Evolutionary conservation across 2,888 invertebrate genomes (phyloP), one percentile per base, ranked within the genome.

Genomic region (Apodemia hepburni): DNA sequence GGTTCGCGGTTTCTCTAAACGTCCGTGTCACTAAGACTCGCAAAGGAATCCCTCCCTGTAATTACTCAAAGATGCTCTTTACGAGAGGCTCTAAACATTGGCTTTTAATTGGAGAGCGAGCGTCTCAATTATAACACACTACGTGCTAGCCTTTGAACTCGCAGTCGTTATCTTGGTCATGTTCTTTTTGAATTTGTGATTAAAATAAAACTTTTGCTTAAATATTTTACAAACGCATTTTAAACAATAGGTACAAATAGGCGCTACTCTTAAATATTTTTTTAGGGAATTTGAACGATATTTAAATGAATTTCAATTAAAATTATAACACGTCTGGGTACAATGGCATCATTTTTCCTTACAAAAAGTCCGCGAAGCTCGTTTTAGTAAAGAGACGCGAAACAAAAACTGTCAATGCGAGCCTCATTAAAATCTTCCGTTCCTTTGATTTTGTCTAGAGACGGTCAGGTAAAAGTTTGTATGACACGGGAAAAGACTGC

Each of bases 361-460:
- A 57, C 65, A 64, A 71, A 67, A 67, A 68, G 61, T 63, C 58
- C 61, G 47, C 62, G 63, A 63, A 74, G 74, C 68, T 69, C 69
- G 70, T 66, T 67, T 71, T 66, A 64, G 69, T 69, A 72, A 73
- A 79, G 80, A 75, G 73, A 75, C 70, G 76, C 74, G 77, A 81
- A 81, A 87, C 84, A 86, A 88, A 84, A 84, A 82, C 76, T 75
- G 76, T 77, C 78, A 82, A 82, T 82, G 80, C 74, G 93, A 93
- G 75, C 81, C 85, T 91, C 89, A 87, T 90, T 91, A 91, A 91
- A 91, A 87, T 90, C 78, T 91, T 91, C 91, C 91, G 84, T 80
- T 75, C 75, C 83, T 90, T 86, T 89, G 88, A 85, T 80, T 89
- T 84, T 84, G 80, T 83, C 84, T 87, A 80, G 78, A 84, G 82